Base-by-base conservation (phyloP, 2,888 invertebrate species). In the Aspidiotus rigidus region DNA sequence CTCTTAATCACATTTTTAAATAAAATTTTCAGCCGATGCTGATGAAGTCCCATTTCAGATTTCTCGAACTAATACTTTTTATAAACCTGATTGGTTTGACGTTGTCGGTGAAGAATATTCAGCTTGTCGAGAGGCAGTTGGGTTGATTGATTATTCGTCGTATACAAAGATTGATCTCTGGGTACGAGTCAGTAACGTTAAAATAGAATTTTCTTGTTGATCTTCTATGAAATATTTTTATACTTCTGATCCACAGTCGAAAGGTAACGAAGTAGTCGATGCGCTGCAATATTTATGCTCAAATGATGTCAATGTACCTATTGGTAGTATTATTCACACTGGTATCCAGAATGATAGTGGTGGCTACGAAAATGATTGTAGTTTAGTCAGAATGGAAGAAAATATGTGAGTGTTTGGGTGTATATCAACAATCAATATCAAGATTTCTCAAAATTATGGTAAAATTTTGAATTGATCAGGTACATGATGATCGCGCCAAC, bases 401-500 rank as follows among this genome's bases (percentile, higher is more conserved):
- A 90, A 93, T 79, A 90, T 92, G 95, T 95, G 79, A 81, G 84
- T 80, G 55, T 60, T 17, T 60, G 2, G 28, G 1, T 28, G 28
- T 28, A 28, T n/a, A 28, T 28, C n/a, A 28, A 28, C 28, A 28
- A 28, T 28, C 28, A 28, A 28, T 28, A 28, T 28, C 28, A 28
- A 62, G 17, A 15, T 40, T 41, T 71, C 5, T 56, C n/a, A 15
- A 54, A 44, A 54, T 28, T 39, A 64, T 13, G 13, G 11, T 28
- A 5, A 42, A 28, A 28, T 28, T 28, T 28, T 28, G 28, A 28
- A 28, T 3, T 61, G 78, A 78, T 69, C 78, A 96, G 96, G 76
- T 98, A 90, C 77, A 95, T 97, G 90, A 92, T 98, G 89, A 95
- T 98, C 74, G 94, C 95, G 0, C 98, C 97, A 0, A 95, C 96